Percentiles rank a stretch among this genome's conserved stretches.
phyloP scores from a whole-genome alignment of 2,113 vertebrate species.

The Catharus fuscescens region DNA sequence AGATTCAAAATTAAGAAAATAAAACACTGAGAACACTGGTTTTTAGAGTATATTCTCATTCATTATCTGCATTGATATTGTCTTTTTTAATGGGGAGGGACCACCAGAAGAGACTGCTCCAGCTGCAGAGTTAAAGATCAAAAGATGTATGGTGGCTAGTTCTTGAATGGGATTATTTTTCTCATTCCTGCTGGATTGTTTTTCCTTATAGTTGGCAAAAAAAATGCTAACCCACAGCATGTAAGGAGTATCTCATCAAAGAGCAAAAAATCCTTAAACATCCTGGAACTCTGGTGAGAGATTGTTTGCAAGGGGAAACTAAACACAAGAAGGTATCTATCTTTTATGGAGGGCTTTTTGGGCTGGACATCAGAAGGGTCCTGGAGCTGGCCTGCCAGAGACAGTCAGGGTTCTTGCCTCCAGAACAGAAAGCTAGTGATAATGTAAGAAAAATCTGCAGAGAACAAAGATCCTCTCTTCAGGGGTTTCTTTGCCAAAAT shows the following conservation, averaged over 20 bases:
- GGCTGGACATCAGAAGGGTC: background rate
- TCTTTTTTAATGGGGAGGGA: background rate
- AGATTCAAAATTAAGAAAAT: background rate
- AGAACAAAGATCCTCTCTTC: background rate
- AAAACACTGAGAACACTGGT: background rate
- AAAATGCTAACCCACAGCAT: background rate
- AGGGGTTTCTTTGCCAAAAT: background rate
- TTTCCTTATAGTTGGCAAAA: background rate
- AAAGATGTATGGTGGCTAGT: background rate
- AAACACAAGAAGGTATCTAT: background rate
- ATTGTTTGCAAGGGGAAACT: background rate
- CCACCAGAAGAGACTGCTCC: background rate
- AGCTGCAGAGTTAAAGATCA: background rate
- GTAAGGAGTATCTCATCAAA: background rate
- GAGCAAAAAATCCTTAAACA: background rate
- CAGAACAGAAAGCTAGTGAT: background rate
- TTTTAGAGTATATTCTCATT: background rate
- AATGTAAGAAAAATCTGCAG: background rate
- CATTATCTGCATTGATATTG: background rate
- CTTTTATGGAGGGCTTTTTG: background rate
- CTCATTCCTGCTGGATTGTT: background rate
- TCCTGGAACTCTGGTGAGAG: background rate
- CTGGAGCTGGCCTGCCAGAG: background rate
- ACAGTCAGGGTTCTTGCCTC: background rate
- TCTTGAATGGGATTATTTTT: background rate